Base-by-base conservation (phyloP, 2,888 invertebrate genomes). In the Leptinotarsa tumamoca region DNA sequence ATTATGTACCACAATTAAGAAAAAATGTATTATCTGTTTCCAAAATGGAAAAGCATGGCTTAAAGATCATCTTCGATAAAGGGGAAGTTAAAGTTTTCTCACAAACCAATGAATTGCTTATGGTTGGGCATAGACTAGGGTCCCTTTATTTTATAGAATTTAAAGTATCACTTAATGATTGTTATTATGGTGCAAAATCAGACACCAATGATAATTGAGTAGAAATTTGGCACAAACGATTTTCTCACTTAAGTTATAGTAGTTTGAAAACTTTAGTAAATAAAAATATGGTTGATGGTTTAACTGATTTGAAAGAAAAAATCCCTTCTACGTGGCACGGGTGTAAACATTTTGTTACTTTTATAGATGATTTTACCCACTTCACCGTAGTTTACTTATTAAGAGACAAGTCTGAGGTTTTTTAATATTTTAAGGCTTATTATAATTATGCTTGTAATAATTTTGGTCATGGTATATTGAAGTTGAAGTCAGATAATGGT, bases 321-420 rank as follows among this genome's bases (percentile, higher is more conserved):
- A 56, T 15, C 51, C 73, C 68, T 58, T 58, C 50, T 10, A 63
- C 50, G 17, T 50, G 63, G 23, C 52, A 68, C 27, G 63, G 68
- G 52, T n/a, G 63, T 72, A 75, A 72, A 71, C 73, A 73, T 68
- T 76, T 73, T 67, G 18, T 72, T 10, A 73, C 68, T 17, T 75
- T 78, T 18, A 75, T 70, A 21, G 75, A 78, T 54, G 73, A 75
- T 70, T 75, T 51, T 63, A 73, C 74, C 18, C 61, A 73, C 49
- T 71, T 73, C 68, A 71, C 72, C 5, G 56, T 75, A 54, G 70
- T 78, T 56, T 78, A 78, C 61, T 73, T 76, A 50, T 76, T 78
- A 33, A 73, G 43, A 72, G 61, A 73, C 58, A 78, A 76, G 50
- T 68, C 52, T 52, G 78, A 78, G n/a, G 76, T 73, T 52, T 73